phyloP scores from a whole-genome alignment of 1,140 invertebrate species.

The Eupeodes corollae region DNA sequence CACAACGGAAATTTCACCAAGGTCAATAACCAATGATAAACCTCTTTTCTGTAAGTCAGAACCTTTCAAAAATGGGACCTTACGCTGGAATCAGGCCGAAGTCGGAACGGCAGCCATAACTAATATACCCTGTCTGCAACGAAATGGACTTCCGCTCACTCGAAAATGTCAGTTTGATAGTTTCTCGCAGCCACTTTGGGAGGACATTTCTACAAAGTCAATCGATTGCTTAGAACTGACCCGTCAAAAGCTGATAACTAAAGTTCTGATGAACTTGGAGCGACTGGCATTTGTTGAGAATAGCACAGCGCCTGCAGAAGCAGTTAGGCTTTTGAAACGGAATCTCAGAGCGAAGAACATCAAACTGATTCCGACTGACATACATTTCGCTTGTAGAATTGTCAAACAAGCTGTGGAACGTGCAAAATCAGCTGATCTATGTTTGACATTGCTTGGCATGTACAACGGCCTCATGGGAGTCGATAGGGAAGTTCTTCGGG shows the following conservation, averaged over 20 bases:
- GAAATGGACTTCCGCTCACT: conserved; percentile 25
- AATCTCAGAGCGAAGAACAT: conserved; percentile 13
- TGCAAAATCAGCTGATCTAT: conserved; percentile 11
- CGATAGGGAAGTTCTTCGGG: conserved; percentile 11
- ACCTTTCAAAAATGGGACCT: too few species aligned
- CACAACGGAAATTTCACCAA: too few species aligned
- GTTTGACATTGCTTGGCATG: conserved; percentile 20
- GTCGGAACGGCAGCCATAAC: conserved; percentile 17
- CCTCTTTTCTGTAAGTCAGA: too few species aligned
- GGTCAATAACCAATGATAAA: too few species aligned
- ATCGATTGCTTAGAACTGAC: conserved; percentile 7
- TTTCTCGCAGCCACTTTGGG: conserved; percentile 7
- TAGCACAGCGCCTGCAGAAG: neutral
- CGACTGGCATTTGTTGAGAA: neutral
- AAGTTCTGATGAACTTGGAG: conserved; percentile 3
- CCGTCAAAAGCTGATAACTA: conserved; percentile 11
- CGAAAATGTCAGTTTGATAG: too few species aligned
- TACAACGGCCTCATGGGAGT: conserved; percentile 19
- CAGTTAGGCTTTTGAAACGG: conserved; percentile 7
- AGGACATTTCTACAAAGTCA: conserved; percentile 11
- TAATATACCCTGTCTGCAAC: conserved; percentile 18
- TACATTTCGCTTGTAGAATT: conserved; percentile 18
- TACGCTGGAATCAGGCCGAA: conserved; percentile 16
- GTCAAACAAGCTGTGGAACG: conserved; percentile 9
- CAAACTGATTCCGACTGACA: conserved; percentile 16